phyloP scores from a whole-genome alignment of 2,113 vertebrate genomes.

The Lutjanus erythropterus region DNA sequence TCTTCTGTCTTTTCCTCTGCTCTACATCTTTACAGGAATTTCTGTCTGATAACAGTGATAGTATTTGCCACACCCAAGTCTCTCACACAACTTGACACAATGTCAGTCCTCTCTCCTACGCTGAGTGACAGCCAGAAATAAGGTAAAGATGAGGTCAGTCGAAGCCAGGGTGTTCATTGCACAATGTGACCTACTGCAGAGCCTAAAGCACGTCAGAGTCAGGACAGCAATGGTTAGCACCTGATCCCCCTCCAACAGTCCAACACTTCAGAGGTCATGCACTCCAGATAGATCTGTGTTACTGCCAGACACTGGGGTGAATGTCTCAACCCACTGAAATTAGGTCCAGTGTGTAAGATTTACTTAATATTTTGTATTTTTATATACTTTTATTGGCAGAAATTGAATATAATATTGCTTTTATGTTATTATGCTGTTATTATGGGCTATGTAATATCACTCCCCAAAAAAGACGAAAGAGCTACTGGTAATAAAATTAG shows the following conservation, averaged over 20 bases:
- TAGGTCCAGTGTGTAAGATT: too few species aligned
- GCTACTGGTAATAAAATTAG: too few species aligned
- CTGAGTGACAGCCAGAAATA: background rate
- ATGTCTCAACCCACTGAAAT: too few species aligned
- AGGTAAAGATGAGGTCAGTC: background rate
- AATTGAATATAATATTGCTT: too few species aligned
- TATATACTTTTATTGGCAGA: too few species aligned
- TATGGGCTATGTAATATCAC: too few species aligned
- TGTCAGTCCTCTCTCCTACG: background rate
- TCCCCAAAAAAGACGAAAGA: too few species aligned
- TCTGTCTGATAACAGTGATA: background rate
- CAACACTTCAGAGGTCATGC: background rate
- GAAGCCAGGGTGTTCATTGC: too few species aligned
- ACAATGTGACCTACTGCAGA: background rate
- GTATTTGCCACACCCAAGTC: background rate
- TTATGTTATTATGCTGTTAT: too few species aligned
- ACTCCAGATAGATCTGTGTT: background rate
- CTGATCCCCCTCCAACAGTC: background rate
- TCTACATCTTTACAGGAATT: conserved; percentile 10
- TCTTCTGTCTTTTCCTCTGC: conserved; percentile 6
- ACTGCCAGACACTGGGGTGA: background rate
- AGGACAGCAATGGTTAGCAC: background rate
- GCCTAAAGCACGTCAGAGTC: background rate
- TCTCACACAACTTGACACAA: background rate
- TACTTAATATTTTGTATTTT: too few species aligned